Evolutionary conservation across 2,888 invertebrate species (phyloP), one percentile per base, ranked within the genome.

Genomic region (Tipula helvola): DNA sequence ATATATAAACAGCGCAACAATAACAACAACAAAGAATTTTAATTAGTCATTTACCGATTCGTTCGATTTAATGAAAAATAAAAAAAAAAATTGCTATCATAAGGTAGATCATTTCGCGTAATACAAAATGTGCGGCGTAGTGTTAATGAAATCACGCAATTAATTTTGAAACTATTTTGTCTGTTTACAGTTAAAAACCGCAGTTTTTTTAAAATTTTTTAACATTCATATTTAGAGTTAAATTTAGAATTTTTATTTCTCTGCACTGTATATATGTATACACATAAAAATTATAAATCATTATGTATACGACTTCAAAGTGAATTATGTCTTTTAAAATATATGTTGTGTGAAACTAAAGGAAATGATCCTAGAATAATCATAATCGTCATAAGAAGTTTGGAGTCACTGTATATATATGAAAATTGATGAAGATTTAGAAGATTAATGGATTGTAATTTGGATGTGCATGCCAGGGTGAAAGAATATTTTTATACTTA

Each of bases 261-360:
- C 4, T 71, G 71, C 71, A 71, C 52, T 57, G 52, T 57, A 16
- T n/a, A 39, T 39, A 39, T 7, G 39, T 39, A 39, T 16, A 57
- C 10, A 57, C 71, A 52, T 71, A 71, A 71, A 28, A 10, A 71
- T 71, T 42, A 85, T 85, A 85, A 85, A 85, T 85, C 85, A 85
- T 85, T 85, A 71, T 28, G 16, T 52, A 10, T 71, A 42, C 42
- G 44, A 85, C 85, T 85, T 85, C 85, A 85, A 85, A 85, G 85
- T 85, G 85, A 85, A 42, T 85, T 85, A 85, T 85, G 85, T 18
- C 18, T 42, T 85, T 42, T 85, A 42, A 42, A 85, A 85, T 85
- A 39, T 85, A 85, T 85, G 85, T 85, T 85, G 85, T 85, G 85
- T 85, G 85, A 85, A 85, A 85, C 71, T 71, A 42, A 85, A 85